phyloP scores from a whole-genome alignment of 2,113 vertebrate species.

The Puffinus mauretanicus region DNA sequence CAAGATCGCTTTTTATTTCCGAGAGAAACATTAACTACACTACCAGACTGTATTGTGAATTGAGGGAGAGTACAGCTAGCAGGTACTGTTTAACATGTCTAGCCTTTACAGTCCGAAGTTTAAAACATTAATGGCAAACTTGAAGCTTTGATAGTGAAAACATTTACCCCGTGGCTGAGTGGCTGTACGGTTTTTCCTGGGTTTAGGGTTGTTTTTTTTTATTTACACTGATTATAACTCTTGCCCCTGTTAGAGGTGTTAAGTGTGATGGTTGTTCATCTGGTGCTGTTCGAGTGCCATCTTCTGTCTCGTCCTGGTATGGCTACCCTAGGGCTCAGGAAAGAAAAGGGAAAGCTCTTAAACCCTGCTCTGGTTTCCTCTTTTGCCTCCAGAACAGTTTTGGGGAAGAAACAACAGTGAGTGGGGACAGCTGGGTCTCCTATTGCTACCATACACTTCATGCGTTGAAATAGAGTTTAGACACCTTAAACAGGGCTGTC shows the following conservation, averaged over 20 bases:
- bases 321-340: not conserved
- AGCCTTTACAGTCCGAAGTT: not conserved
- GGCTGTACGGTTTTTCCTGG: not conserved
- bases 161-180: not conserved
- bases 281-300: not conserved
- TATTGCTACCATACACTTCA: not conserved
- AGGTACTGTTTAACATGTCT: not conserved
- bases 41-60: not conserved
- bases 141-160: not conserved
- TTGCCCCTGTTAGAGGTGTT: rapidly evolving
- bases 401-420: not conserved
- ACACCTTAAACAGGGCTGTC: not conserved
- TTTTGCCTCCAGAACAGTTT: not conserved
- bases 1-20: not conserved
- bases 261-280: not conserved
- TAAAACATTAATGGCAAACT: not conserved
- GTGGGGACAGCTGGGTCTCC: not conserved
- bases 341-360: not conserved
- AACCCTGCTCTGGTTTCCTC: not conserved
- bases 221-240: too few species aligned
- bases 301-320: not conserved
- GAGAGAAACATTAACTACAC: not conserved
- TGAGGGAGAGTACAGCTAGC: not conserved
- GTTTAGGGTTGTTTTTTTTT: not conserved
- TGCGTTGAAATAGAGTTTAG: not conserved